Percentiles rank a stretch among this genome's conserved stretches.
Evolutionary conservation across 30 jellyfish, hydroid and myxozoan species (phyloP).

Genomic region (Chironex yamaguchii): DNA sequence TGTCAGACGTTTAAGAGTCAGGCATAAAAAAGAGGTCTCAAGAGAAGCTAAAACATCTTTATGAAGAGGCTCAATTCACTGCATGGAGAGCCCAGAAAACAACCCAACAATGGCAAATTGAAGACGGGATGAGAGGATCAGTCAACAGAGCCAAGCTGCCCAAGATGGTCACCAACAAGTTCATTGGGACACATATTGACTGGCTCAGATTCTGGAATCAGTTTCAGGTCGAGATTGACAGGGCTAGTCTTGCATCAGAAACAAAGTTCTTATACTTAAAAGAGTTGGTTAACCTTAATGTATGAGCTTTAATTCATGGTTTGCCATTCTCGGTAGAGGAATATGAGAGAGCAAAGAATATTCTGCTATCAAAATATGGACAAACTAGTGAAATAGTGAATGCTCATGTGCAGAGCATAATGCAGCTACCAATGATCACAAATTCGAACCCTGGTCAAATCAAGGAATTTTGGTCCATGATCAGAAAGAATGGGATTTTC

Average conservation of each 20-base stretch:
- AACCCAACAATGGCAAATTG: too few species aligned
- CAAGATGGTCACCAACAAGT: too few species aligned
- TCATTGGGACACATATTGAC: conserved; percentile 62
- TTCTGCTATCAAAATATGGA: conserved; percentile 43
- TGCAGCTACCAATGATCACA: conserved; percentile 41
- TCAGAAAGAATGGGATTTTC: conserved; percentile 66
- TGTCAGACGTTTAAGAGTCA: too few species aligned
- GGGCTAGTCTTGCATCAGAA: conserved; percentile 13
- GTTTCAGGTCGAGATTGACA: conserved; percentile 43
- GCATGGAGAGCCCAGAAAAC: too few species aligned
- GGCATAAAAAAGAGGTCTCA: too few species aligned
- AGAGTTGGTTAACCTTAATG: conserved; percentile 57
- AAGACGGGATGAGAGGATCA: too few species aligned
- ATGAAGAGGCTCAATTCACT: too few species aligned
- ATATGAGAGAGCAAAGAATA: conserved; percentile 49
- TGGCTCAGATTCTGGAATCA: conserved; percentile 71
- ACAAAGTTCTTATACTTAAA: conserved; percentile 58
- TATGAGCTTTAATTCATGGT: conserved; percentile 35
- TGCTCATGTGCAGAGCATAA: conserved; percentile 63
- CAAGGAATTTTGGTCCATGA: conserved; percentile 60
- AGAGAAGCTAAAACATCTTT: too few species aligned
- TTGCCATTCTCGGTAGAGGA: conserved; percentile 46
- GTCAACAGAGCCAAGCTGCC: too few species aligned
- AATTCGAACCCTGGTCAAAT: conserved; percentile 38
- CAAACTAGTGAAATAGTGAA: conserved; percentile 50